phyloP scores from a whole-genome alignment of 1,140 invertebrate genomes.

The Cydia strobilella region DNA sequence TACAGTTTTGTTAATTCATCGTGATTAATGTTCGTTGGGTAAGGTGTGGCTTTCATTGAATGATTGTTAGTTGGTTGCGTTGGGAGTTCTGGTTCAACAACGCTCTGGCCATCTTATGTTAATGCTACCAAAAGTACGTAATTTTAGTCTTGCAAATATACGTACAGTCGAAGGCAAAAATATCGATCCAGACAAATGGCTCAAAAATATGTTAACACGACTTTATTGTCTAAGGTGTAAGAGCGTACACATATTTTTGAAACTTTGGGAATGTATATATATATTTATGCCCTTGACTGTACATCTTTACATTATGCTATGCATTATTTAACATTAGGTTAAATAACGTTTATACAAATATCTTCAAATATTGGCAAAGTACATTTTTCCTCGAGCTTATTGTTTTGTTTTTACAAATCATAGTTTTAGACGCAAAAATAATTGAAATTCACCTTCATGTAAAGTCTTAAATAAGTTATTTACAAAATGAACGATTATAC shows the following conservation, averaged over 20 bases:
- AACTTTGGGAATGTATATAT: too few relatives aligned
- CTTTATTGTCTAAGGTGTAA: too few relatives aligned
- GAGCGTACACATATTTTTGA: too few relatives aligned
- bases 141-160: not conserved
- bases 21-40: conserved; percentile 58
- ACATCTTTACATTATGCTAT: not conserved
- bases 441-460: not conserved
- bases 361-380: too few relatives aligned
- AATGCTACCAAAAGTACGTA: not conserved
- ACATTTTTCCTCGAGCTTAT: too few relatives aligned
- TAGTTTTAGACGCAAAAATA: too few relatives aligned
- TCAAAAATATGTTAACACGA: too few relatives aligned
- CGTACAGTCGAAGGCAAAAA: too few relatives aligned
- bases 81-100: conserved; percentile 1
- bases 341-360: too few relatives aligned
- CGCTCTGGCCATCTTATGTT: not conserved
- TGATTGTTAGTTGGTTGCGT: not conserved
- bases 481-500: not conserved
- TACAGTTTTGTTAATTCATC: conserved; percentile 73
- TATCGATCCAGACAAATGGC: too few relatives aligned
- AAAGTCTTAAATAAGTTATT: not conserved
- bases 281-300: too few relatives aligned
- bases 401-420: too few relatives aligned
- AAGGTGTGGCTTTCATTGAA: conserved; percentile 31
- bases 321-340: not conserved